Conservation (phyloP, 2,797 vertebrate species). For the Anisognathus igniventris region DNA sequence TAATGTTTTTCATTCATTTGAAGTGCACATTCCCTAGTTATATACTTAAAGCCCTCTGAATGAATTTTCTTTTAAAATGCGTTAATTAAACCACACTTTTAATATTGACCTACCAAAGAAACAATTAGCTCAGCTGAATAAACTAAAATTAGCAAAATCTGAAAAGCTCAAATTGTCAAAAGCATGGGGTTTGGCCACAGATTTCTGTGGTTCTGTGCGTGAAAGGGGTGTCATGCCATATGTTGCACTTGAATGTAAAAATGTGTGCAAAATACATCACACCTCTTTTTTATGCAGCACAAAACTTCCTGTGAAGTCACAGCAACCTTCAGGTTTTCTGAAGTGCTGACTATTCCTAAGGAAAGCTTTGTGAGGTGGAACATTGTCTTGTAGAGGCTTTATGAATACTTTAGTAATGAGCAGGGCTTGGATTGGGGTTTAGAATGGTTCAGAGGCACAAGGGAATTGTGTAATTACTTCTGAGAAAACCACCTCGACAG, state of each 20-base stretch:
- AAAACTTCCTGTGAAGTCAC: background rate
- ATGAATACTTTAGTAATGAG: background rate
- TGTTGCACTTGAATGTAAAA: background rate
- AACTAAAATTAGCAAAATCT: background rate
- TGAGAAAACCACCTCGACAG: background rate
- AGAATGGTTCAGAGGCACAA: background rate
- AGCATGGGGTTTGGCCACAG: background rate
- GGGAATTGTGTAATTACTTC: background rate
- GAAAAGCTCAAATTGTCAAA: background rate
- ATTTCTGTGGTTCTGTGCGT: background rate
- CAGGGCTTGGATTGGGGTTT: background rate
- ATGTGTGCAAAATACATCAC: background rate
- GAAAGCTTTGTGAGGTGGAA: background rate
- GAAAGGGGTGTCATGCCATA: background rate
- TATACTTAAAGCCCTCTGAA: background rate
- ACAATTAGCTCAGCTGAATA: background rate
- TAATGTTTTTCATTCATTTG: background rate
- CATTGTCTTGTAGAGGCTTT: background rate
- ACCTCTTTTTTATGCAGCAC: background rate
- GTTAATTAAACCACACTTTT: background rate
- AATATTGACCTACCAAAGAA: background rate
- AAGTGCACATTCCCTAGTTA: background rate
- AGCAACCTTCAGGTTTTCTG: background rate
- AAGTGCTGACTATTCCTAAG: background rate
- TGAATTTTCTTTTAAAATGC: background rate